Percentiles rank a stretch among this genome's conserved stretches.
Conservation (phyloP, 2,797 vertebrate genomes). For the Bradypodion pumilum region DNA sequence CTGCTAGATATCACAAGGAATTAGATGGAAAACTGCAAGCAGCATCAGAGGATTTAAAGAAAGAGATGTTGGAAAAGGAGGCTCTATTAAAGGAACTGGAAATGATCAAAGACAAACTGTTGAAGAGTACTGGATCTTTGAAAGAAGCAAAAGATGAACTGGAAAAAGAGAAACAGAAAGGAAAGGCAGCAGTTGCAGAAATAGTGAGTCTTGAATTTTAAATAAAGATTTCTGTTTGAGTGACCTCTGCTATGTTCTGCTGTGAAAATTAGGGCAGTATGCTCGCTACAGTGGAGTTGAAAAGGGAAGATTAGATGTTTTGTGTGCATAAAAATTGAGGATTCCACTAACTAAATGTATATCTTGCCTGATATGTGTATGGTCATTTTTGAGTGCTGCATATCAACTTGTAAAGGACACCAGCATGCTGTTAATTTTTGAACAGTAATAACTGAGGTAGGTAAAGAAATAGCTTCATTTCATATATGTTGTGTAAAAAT, state of each 20-base stretch:
- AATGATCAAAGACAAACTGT: constrained; percentile 80
- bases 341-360: constrained; percentile 1
- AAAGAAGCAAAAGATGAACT: constrained; percentile 83
- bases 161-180: constrained; percentile 86
- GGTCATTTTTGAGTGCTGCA: constrained; percentile 2
- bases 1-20: constrained; percentile 76
- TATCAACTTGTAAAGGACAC: background rate
- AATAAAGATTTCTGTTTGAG: background rate
- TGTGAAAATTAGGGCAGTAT: constrained; percentile 9
- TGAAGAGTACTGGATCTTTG: constrained; percentile 80
- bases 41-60: constrained; percentile 76
- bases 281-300: background rate
- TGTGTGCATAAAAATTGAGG: constrained; percentile 10
- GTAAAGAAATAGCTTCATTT: background rate
- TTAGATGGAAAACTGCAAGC: constrained; percentile 80
- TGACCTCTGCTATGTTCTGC: background rate
- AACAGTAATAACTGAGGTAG: constrained; percentile 23
- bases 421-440: background rate
- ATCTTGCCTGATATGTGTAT: constrained; percentile 20
- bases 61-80: constrained; percentile 82
- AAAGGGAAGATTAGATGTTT: background rate
- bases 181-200: constrained; percentile 80
- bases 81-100: constrained; percentile 80
- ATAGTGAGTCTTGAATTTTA: constrained; percentile 79
- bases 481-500: background rate